Conservation (phyloP, 2,888 invertebrate species). For the Sceliomorpha sp. region DNA sequence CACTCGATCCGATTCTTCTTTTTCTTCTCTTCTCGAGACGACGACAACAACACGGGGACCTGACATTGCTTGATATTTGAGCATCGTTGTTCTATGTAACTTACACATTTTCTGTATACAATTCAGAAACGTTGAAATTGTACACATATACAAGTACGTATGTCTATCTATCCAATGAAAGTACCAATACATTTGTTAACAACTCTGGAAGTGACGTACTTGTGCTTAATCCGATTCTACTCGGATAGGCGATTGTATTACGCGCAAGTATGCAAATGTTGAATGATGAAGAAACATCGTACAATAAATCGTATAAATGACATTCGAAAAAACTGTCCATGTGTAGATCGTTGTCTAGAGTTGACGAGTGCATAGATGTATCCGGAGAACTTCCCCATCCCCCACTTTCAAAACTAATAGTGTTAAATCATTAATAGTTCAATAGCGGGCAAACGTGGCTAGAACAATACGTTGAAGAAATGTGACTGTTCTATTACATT, state of each 20-base stretch:
- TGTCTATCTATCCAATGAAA: conserved; percentile 37
- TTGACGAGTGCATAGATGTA: conserved; percentile 31
- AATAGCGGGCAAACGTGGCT: conserved; percentile 15
- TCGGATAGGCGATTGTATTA: conserved; percentile 18
- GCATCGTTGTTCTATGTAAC: conserved; percentile 41
- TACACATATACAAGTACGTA: conserved; percentile 30
- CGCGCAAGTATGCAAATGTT: conserved; percentile 6
- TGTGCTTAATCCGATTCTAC: conserved; percentile 20
- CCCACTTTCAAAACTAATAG: conserved; percentile 15
- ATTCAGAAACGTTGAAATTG: conserved; percentile 34
- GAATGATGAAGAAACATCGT: conserved; percentile 18
- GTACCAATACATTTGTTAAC: conserved; percentile 36
- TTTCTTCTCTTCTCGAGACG: too few species aligned
- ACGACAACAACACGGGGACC: conserved; percentile 31
- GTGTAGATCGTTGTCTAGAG: conserved; percentile 44
- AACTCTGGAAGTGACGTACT: conserved; percentile 14
- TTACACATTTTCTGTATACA: conserved; percentile 28
- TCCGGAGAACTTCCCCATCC: conserved; percentile 10
- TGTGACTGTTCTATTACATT: conserved; percentile 12
- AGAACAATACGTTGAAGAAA: conserved; percentile 2
- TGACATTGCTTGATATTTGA: conserved; percentile 44
- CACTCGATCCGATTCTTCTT: too few species aligned
- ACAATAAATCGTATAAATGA: conserved; percentile 29
- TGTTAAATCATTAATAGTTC: conserved; percentile 2
- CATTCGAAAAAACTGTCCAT: conserved; percentile 34